These are phyloP conservation scores for Carterocephalus palaemon DNA, from an alignment of 2,888 invertebrate genomes.

Conservation along the genomic window DNA sequence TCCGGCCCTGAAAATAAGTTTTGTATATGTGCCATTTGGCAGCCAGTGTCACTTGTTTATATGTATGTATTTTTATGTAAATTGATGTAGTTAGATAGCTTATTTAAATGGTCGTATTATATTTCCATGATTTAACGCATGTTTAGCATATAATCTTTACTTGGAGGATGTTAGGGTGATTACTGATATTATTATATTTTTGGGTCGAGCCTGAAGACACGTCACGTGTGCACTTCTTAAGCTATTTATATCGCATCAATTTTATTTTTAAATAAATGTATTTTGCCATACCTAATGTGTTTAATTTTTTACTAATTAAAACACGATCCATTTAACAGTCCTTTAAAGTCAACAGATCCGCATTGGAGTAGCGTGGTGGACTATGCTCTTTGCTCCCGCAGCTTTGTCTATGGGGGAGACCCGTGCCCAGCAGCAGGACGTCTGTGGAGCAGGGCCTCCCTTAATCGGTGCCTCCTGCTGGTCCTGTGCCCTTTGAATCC, in stretches of 20 bases:
- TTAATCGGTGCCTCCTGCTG: no score
- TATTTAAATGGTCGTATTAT: slow-evolving; percentile 7
- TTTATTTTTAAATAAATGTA: slow-evolving; percentile 33
- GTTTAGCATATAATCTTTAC: slow-evolving; percentile 18
- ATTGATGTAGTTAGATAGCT: not conserved
- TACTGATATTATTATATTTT: slow-evolving; percentile 5
- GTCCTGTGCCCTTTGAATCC: no score
- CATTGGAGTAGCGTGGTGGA: no score
- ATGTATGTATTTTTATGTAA: no score
- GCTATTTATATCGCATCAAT: slow-evolving; percentile 27
- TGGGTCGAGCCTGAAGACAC: slow-evolving; percentile 2
- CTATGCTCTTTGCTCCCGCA: no score
- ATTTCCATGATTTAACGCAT: slow-evolving; percentile 5
- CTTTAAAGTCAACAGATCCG: no score
- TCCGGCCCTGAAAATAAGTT: no score
- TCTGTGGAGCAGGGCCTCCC: no score
- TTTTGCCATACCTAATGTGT: slow-evolving; percentile 29
- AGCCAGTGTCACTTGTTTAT: slow-evolving; percentile 1
- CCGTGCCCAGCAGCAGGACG: no score
- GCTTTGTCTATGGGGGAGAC: no score
- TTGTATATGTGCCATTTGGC: no score
- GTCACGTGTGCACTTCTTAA: slow-evolving; percentile 10
- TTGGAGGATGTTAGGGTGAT: slow-evolving; percentile 2
- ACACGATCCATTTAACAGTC: no score
- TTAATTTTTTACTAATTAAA: slow-evolving; percentile 20